phyloP scores from a whole-genome alignment of 2,797 vertebrate genomes.

The Phyllotis vaccarum region DNA sequence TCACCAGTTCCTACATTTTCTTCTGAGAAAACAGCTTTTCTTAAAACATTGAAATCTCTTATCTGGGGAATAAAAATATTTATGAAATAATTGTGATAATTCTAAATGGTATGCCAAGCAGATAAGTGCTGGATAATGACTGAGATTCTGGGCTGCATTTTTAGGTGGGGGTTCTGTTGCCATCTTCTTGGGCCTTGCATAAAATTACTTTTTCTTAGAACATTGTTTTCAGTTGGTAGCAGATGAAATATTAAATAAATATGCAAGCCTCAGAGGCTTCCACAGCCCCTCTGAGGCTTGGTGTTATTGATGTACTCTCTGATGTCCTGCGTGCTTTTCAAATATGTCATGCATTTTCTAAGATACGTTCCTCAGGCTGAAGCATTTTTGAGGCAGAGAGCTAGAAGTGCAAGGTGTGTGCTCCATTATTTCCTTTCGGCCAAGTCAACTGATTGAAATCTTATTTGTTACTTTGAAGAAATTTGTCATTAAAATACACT shows the following conservation, averaged over 20 bases:
- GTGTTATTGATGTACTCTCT: background rate
- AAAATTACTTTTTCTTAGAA: conserved; percentile 58
- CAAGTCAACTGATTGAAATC: conserved; percentile 24
- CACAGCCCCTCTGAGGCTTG: background rate
- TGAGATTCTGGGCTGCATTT: background rate
- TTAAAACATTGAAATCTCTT: conserved; percentile 16
- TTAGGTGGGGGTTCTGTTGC: background rate
- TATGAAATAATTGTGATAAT: conserved; percentile 24
- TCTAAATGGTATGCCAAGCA: conserved; percentile 18
- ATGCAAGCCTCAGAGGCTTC: conserved; percentile 37
- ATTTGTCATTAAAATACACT: conserved; percentile 17
- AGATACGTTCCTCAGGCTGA: conserved; percentile 38
- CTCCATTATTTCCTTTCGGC: conserved; percentile 3
- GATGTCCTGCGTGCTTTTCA: conserved; percentile 26
- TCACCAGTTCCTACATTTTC: background rate
- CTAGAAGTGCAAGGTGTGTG: background rate
- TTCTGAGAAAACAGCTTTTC: conserved; percentile 14
- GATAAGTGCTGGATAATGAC: conserved; percentile 12
- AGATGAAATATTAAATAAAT: conserved; percentile 62
- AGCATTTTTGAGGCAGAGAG: background rate
- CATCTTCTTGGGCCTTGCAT: conserved; percentile 37
- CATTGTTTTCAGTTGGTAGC: conserved; percentile 43
- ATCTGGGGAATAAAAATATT: background rate
- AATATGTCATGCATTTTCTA: background rate
- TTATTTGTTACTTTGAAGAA: conserved; percentile 20